These are phyloP conservation scores for Eurytoma californica DNA, from an alignment of 2,888 invertebrate species.

Conservation along the genomic window DNA sequence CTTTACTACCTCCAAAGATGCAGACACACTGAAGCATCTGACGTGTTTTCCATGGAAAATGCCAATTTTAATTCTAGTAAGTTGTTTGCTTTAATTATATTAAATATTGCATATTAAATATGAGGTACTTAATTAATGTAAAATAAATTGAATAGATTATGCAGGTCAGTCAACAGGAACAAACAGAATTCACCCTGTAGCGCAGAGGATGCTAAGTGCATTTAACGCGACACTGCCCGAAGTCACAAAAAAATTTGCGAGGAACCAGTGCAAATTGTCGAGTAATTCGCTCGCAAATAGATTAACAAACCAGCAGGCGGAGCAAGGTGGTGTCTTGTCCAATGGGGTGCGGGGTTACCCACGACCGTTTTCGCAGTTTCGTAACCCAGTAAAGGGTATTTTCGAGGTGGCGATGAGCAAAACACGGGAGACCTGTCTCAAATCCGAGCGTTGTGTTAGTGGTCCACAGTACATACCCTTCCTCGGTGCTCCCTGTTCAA, in stretches of 20 bases:
- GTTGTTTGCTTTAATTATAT: neutral
- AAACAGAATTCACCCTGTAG: conserved; percentile 57
- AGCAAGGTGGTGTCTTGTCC: too few relatives aligned
- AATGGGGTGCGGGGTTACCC: conserved; percentile 53
- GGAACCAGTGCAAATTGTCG: too few relatives aligned
- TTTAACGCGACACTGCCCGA: conserved; percentile 70
- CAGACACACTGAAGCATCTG: conserved; percentile 69
- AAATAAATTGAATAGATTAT: neutral
- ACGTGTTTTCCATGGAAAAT: conserved; percentile 51
- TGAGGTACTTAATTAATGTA: too few relatives aligned
- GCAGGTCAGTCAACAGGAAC: conserved; percentile 17
- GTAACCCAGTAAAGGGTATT: conserved; percentile 60
- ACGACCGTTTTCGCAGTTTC: conserved; percentile 70
- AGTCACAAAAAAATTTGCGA: conserved; percentile 65
- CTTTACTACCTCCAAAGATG: conserved; percentile 83
- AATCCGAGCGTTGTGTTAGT: conserved; percentile 13
- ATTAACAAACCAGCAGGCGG: too few relatives aligned
- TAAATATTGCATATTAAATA: neutral
- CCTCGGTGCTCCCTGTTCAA: conserved; percentile 68
- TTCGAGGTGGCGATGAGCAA: conserved; percentile 67
- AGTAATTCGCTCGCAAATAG: too few relatives aligned
- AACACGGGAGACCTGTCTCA: conserved; percentile 67
- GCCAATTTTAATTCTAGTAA: conserved; percentile 29
- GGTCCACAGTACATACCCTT: conserved; percentile 65
- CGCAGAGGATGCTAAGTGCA: conserved; percentile 65